Base-by-base conservation (phyloP, 2,888 invertebrate genomes). In the Lampropteryx suffumata region DNA sequence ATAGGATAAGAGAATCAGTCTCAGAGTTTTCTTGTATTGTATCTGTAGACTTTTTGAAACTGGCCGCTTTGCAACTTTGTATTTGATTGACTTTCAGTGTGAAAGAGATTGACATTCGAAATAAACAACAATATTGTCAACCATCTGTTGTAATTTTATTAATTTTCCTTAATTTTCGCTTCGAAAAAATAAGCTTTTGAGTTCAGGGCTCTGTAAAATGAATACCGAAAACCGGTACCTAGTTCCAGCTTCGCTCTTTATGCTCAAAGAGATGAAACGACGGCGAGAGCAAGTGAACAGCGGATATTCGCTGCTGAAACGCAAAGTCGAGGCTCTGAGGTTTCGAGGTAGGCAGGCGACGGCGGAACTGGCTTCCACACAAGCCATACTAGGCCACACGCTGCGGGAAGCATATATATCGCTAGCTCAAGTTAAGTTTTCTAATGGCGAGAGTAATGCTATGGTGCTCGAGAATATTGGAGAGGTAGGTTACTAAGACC, bases 381-480 rank as follows among this genome's bases (percentile, higher is more conserved):
- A 89, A 42, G 82, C 76, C 0, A 63, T 84, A 2, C 56, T 89
- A 14, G 82, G 85, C 0, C 84, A 87, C 34, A 80, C 79, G 0
- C 57, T 90, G 27, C 74, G 70, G 45, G 89, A 90, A 58, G 90
- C 90, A 0, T 90, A 86, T 46, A 89, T 90, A 37, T 80, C 84
- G 0, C 59, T 90, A 2, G 90, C 90, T 0, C 88, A 86, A 11
- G 77, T 90, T 1, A 90, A 89, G 55, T 90, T 90, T 41, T 82
- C 84, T 3, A 90, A 89, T 57, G 90, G 90, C 2, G 88, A 90
- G 33, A 86, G 89, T 2, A 87, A 89, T 67, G 88, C 90, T 2
- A 67, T 90, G 61, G 82, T 90, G 4, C 71, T 89, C 13, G 90
- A 90, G 55, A 89, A 84, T 67, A 79, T 90, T 57, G 88, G 82